Evolutionary conservation across 2,113 vertebrate genomes (phyloP).

Genomic region (Pontoporia blainvillei): DNA sequence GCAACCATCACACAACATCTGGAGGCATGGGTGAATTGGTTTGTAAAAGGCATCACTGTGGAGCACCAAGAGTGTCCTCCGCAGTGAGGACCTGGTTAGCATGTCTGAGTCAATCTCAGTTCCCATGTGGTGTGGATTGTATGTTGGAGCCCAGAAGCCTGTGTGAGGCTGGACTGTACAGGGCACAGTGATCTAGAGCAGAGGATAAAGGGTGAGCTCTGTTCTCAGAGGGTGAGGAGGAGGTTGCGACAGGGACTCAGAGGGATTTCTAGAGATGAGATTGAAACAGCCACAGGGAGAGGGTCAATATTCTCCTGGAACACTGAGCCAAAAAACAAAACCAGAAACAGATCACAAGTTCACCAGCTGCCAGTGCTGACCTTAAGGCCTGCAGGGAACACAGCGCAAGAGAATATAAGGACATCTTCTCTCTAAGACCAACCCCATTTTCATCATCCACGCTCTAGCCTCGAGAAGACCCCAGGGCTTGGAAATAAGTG

Average conservation of each 20-base stretch:
- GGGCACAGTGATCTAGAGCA: background rate
- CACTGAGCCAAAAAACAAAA: background rate
- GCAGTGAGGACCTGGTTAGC: background rate
- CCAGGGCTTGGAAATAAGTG: background rate
- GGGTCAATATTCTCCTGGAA: background rate
- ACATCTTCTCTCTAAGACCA: background rate
- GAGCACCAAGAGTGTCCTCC: background rate
- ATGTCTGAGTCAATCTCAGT: background rate
- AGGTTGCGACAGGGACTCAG: background rate
- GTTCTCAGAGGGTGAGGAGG: background rate
- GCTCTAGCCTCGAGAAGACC: background rate
- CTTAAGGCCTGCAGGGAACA: background rate
- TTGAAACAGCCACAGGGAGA: background rate
- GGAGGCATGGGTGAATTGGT: background rate
- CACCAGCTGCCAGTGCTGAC: background rate
- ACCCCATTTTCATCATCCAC: background rate
- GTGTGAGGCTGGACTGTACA: background rate
- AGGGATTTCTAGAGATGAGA: background rate
- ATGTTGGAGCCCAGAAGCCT: background rate
- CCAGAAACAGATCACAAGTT: background rate
- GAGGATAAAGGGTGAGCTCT: background rate
- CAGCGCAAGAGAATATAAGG: background rate
- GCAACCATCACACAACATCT: background rate
- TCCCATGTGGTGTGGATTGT: background rate
- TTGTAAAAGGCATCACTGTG: background rate